Percentiles rank a stretch among this genome's conserved stretches.
Evolutionary conservation across 2,888 invertebrate genomes (phyloP).

Genomic region (Cantharis nigra): DNA sequence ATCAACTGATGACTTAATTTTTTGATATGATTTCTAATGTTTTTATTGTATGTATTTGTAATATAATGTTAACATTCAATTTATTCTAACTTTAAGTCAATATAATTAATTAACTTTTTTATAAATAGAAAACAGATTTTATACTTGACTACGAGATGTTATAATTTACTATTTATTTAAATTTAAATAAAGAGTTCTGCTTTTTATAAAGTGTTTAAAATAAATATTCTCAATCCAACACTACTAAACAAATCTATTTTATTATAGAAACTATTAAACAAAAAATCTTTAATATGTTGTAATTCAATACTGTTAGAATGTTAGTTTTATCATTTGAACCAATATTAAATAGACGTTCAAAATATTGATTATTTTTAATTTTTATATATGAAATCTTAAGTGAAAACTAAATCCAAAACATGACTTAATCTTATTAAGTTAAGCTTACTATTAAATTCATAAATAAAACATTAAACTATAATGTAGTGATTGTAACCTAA

Average conservation of each 20-base stretch:
- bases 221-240: background rate
- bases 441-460: too few species aligned
- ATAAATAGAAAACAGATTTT: background rate
- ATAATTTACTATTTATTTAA: background rate
- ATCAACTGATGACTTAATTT: background rate
- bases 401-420: too few species aligned
- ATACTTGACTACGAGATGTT: background rate
- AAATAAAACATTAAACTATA: too few species aligned
- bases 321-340: too few species aligned
- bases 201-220: background rate
- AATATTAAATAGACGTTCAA: too few species aligned
- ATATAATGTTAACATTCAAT: too few species aligned
- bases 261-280: background rate
- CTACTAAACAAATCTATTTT: background rate
- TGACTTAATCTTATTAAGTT: too few species aligned
- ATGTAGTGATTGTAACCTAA: too few species aligned
- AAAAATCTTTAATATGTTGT: background rate
- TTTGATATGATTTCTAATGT: background rate
- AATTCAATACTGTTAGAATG: too few species aligned
- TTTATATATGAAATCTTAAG: too few species aligned
- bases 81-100: background rate
- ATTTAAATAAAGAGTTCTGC: background rate
- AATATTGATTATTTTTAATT: too few species aligned
- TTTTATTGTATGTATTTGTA: background rate
- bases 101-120: background rate